Evolutionary conservation across 2,797 vertebrate genomes (phyloP), one percentile per base, ranked within the genome.

Genomic region (Sphenodon punctatus): DNA sequence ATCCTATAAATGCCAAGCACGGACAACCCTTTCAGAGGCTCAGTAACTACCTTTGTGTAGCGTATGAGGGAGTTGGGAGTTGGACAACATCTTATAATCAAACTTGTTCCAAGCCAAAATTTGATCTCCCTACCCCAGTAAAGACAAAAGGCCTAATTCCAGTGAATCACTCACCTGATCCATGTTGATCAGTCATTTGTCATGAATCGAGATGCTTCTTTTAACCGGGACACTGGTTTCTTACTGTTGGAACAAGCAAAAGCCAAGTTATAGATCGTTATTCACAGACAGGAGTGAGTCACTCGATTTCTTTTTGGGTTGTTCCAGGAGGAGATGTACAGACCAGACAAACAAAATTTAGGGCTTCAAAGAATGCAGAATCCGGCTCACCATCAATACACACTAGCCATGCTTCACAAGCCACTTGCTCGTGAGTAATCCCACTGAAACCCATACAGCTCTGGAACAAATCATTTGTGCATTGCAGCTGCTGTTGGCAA

Each of bases 101-200:
- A 25, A 64, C 64, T 75, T 67, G 59, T 23, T 87, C 58, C 39
- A 73, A 79, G 25, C 64, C 12, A 39, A 63, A 39, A 19, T 25
- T n/a, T 43, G 22, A 53, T 67, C 43, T 3, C 0, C 8, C 20
- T 48, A 46, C 71, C 63, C 5, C 0, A 1, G 6, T 16, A 60
- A 69, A 72, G 75, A 23, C 76, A 20, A 48, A n/a, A 7, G n/a
- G 19, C 13, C 34, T 46, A 42, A 43, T 41, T 72, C 64, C 8
- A 1, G 19, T 3, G 38, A n/a, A 19, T 46, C 0, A 68, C 93
- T 93, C 82, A 94, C 93, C 90, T 75, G 43, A 56, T 61, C 64
- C 2, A 1, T 6, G 1, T 7, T 23, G 82, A 56, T 76, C 86
- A 23, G 2, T 91, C 88, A 89, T 63, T 49, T 64, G 56, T 87